phyloP scores from a whole-genome alignment of 2,113 vertebrate genomes.

The Pampusana beccarii region DNA sequence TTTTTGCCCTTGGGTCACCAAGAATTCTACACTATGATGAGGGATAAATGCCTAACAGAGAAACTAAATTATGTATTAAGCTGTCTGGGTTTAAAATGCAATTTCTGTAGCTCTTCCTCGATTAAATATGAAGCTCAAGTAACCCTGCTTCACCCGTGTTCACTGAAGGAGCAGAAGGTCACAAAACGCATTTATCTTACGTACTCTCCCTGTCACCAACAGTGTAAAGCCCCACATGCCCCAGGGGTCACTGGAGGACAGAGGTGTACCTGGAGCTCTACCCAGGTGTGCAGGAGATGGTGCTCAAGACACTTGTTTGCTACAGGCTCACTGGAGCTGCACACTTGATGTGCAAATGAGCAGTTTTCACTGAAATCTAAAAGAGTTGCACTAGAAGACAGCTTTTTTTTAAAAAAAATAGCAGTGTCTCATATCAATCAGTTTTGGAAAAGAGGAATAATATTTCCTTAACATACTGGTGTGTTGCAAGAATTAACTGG shows the following conservation, averaged over 20 bases:
- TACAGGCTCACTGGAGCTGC: not conserved
- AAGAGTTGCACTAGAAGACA: not conserved
- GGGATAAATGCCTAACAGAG: not conserved
- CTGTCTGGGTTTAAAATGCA: not conserved
- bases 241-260: not conserved
- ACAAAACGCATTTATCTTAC: not conserved
- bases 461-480: not conserved
- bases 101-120: not conserved
- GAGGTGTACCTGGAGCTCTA: not conserved
- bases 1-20: not conserved
- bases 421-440: not conserved
- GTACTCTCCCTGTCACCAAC: not conserved
- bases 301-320: not conserved
- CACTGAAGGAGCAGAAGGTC: not conserved
- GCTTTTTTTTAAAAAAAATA: not conserved
- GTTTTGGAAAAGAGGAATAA: not conserved
- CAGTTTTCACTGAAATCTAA: not conserved
- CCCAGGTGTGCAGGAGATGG: not conserved
- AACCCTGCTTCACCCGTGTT: not conserved
- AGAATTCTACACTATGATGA: not conserved
- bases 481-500: not conserved
- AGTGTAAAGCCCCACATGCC: rapidly evolving
- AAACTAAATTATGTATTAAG: not conserved
- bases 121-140: not conserved
- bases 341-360: not conserved